A percentile compares a stretch with the other conserved stretches of the same genome.
Conservation (phyloP, 2,888 invertebrate genomes). For the Lepidochitona cinerea region DNA sequence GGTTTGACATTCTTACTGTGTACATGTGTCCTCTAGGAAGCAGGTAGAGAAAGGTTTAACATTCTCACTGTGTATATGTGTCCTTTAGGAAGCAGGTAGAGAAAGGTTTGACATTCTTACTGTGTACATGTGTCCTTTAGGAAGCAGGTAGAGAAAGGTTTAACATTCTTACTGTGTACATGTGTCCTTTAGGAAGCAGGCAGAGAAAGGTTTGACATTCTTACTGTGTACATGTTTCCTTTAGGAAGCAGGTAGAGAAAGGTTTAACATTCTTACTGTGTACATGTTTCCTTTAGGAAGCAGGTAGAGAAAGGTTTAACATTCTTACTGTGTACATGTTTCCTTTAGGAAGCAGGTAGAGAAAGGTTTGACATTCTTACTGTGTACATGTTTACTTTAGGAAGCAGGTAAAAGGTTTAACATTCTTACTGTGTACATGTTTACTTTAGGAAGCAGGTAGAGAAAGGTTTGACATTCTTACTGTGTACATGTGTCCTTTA, state of each 20-base stretch:
- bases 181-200: constrained; percentile 63
- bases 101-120: constrained; percentile 83
- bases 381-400: too few relatives aligned
- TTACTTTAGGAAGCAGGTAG: constrained; percentile 75
- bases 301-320: constrained; percentile 82
- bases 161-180: constrained; percentile 87
- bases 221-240: too few relatives aligned
- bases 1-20: constrained; percentile 86
- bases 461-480: constrained; percentile 85
- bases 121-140: too few relatives aligned
- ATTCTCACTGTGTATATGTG: too few relatives aligned
- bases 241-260: constrained; percentile 77
- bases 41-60: constrained; percentile 82
- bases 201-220: constrained; percentile 86
- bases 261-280: constrained; percentile 86
- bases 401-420: constrained; percentile 78
- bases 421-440: too few relatives aligned
- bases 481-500: too few relatives aligned
- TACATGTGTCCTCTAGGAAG: too few relatives aligned
- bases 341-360: constrained; percentile 77
- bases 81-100: constrained; percentile 77
- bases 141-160: constrained; percentile 79
- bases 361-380: constrained; percentile 83
- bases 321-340: too few relatives aligned
- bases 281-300: too few relatives aligned